These are phyloP conservation scores for Octonoba sinensis DNA, from an alignment of 2,888 invertebrate genomes.

Conservation along the genomic window DNA sequence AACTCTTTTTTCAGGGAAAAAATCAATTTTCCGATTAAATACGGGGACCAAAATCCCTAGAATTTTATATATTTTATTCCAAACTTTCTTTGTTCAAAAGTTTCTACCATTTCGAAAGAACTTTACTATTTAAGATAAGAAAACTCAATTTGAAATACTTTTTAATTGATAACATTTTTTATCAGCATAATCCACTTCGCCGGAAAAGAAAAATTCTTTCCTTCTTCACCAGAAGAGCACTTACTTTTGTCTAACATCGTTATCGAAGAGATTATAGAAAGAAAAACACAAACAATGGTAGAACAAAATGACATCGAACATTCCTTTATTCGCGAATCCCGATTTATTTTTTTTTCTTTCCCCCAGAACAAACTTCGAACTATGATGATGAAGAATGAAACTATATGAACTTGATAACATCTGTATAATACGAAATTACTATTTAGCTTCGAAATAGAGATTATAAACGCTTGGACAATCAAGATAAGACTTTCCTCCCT, in stretches of 20 bases:
- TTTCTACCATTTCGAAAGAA: too few relatives aligned
- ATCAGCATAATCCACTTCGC: too few relatives aligned
- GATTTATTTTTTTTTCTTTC: conserved; percentile 5
- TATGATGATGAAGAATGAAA: conserved; percentile 28
- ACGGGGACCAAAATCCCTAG: too few relatives aligned
- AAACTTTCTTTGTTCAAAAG: too few relatives aligned
- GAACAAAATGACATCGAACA: too few relatives aligned
- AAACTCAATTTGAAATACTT: too few relatives aligned
- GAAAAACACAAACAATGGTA: neutral
- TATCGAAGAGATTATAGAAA: conserved; percentile 25
- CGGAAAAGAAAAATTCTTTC: neutral
- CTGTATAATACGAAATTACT: conserved; percentile 41
- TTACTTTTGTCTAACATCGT: conserved; percentile 7
- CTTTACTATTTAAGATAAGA: too few relatives aligned
- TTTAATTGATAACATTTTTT: too few relatives aligned
- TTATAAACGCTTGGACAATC: conserved; percentile 51
- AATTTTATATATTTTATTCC: too few relatives aligned
- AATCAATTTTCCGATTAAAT: too few relatives aligned
- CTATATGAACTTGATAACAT: conserved; percentile 34
- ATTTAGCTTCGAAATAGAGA: conserved; percentile 13
- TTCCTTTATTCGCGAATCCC: neutral
- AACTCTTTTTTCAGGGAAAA: too few relatives aligned
- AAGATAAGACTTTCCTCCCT: conserved; percentile 1
- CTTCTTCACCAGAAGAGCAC: neutral
- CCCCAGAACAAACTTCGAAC: neutral